Conservation (phyloP, 1,140 invertebrate species). For the Drosophila orena region DNA sequence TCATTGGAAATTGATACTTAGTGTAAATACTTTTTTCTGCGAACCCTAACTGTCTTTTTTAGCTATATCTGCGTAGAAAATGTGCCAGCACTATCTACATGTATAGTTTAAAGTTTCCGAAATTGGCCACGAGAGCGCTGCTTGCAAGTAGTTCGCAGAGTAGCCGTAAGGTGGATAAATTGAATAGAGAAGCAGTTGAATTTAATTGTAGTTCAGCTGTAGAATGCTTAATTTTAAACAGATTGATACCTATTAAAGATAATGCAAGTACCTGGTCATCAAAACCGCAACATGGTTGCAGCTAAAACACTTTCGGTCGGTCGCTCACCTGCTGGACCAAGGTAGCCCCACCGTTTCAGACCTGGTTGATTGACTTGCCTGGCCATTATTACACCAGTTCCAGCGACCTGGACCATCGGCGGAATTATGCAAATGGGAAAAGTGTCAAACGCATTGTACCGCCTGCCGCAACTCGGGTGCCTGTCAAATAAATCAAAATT, state of each 20-base stretch:
- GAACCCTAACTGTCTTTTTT: neutral
- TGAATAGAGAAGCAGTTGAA: neutral
- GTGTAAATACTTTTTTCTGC: neutral
- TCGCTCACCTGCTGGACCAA: constrained; percentile 10
- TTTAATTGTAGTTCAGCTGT: neutral
- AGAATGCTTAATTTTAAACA: neutral
- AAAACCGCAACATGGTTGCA: constrained; percentile 1
- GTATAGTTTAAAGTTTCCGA: neutral
- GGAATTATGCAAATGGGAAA: constrained; percentile 63
- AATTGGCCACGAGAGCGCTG: neutral
- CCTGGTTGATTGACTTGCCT: constrained; percentile 13
- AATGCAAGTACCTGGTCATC: too few species aligned
- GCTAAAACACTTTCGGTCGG: neutral
- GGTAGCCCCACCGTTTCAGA: neutral
- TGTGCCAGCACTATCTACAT: neutral
- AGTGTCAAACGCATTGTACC: constrained; percentile 58
- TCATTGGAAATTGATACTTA: neutral
- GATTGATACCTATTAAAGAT: neutral
- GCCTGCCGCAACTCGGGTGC: constrained; percentile 3
- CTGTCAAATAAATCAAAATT: constrained; percentile 54
- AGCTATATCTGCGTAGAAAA: neutral
- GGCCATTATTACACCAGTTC: neutral
- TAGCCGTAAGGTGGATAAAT: neutral
- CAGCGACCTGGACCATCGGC: neutral
- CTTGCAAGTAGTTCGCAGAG: neutral